Base-by-base conservation (phyloP, 2,797 vertebrate genomes). In the Chaetophractus vellerosus region DNA sequence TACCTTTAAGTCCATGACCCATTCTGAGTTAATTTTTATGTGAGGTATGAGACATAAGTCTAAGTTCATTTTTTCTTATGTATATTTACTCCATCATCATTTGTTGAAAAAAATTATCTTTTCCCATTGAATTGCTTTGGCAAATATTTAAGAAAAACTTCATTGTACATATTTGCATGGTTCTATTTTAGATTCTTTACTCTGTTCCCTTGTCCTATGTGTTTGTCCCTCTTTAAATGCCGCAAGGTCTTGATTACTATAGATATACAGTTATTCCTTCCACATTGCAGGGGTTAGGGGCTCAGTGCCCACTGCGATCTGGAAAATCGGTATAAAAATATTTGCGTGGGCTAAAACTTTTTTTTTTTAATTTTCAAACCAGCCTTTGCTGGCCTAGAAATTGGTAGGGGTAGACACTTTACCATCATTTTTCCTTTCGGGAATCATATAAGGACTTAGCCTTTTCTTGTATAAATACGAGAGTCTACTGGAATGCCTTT, bases 1-100 rank as follows among this genome's bases (percentile, higher is more conserved):
- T 80, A 50, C 41, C 31, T 63, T 57, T 41, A 79, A 79, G 68
- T 24, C 5, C 11, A 55, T 38, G n/a, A 74, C 5, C 61, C 9
- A 45, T 28, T 81, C 90, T 89, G 55, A 86, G 48, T 55, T 78
- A 55, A 14, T 52, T 82, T 93, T 83, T 72, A 23, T 83, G 33
- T 5, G 45, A 63, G 59, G 6, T 61, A 19, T 91, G 23, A 85
- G 55, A 33, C 3, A 6, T 45, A 64, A 16, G 9, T 61, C 14
- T 2, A 64, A 15, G 15, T 33, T 33, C 64, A 31, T 61, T 59
- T 41, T 36, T 41, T 24, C 11, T 14, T 78, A 33, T 87, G 18
- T 12, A 4, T 4, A 72, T 72, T 88, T 66, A 79, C 18, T 71
- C 16, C 8, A 19, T 92, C 6, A 36, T 18, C 10, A 48, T 48